Evolutionary conservation across 2,113 vertebrate genomes (phyloP), one percentile per base, ranked within the genome.

Genomic region (Alouatta palliata): DNA sequence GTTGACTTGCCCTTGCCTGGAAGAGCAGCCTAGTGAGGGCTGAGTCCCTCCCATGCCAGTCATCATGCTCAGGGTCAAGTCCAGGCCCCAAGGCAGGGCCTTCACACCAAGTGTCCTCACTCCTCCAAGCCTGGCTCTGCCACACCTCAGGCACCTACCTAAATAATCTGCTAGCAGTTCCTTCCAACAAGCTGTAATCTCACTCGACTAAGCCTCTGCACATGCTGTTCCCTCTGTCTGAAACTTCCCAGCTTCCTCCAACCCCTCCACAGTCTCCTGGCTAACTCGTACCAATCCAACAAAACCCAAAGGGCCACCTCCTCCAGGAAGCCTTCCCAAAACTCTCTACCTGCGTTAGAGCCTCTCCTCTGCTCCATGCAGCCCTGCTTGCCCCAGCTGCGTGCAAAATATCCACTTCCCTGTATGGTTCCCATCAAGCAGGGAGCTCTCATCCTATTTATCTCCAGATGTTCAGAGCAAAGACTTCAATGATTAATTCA

Each of bases 31-130:
- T n/a, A 4, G 11, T 0, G 40, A 20, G 37, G 40, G 54, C 37
- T 1, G 14, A 16, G 25, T 12, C 45, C 45, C 11, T 11, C 19
- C 70, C 32, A 32, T 4, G 7, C 4, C 0, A 1, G 19, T 19
- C 64, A 27, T 10, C 43, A 16, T 16, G 4, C 45, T 8, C 45
- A 49, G 47, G 47, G 56, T 16, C 75, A 64, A 47, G 32, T 58
- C 25, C 68, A 73, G 75, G 66, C 40, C 30, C 21, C 40, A 52
- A 37, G 47, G 32, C 12, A 37, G 8, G 27, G 11, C 40, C 85
- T 6, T 52, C 45, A 35, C 23, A 8, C 1, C 68, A 37, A 47
- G 6, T 8, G 40, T 52, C 58, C 20, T 5, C 58, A 0, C 19
- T 16, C 40, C 37, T 61, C 56, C 5, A 21, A 37, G 58, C 40